Base-by-base conservation (phyloP, 2,888 invertebrate genomes). In the Odontocerum albicorne region DNA sequence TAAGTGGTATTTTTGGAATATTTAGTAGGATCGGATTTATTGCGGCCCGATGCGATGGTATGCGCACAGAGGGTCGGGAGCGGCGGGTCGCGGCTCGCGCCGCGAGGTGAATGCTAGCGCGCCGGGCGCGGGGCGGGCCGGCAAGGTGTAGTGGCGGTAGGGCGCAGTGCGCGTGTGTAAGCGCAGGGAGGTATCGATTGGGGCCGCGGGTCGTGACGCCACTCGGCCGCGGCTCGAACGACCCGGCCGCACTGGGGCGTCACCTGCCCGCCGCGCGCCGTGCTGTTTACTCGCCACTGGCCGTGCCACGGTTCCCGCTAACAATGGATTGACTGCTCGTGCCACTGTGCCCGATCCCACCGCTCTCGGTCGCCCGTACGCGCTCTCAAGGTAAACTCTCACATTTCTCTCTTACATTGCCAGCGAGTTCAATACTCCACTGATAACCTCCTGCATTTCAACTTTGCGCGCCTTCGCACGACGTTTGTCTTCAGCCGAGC, bases 251-350 rank as follows among this genome's bases (percentile, higher is more conserved):
- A 66, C 65, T 64, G 65, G 66, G 65, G 68, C 68, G 68, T 65
- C 67, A 64, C 66, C 66, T 63, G 64, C 64, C 49, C 61, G n/a
- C 63, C 63, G 66, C 65, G 66, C 65, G 63, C 64, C 62, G 66
- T 64, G 42, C 49, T 59, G 59, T 61, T 55, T 52, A 55, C 52
- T 49, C 31, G 38, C 22, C 36, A 19, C 40, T 38, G 72, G 73
- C 73, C 75, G 71, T 69, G 72, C 68, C 69, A 79, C 79, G 75
- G 73, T 73, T 13, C 32, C 45, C 45, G 27, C 31, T 32, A 19
- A 43, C 49, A 22, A 49, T 49, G 47, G 45, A 43, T 27, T 49
- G 42, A 43, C 50, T 15, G 42, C 15, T 38, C 17, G 22, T 13
- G 42, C 43, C 39, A 12, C 42, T 36, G 49, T 20, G 47, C 49